Evolutionary conservation across 1,140 invertebrate genomes (phyloP), one percentile per base, ranked within the genome.

Genomic region (Lanistes nyassanus): DNA sequence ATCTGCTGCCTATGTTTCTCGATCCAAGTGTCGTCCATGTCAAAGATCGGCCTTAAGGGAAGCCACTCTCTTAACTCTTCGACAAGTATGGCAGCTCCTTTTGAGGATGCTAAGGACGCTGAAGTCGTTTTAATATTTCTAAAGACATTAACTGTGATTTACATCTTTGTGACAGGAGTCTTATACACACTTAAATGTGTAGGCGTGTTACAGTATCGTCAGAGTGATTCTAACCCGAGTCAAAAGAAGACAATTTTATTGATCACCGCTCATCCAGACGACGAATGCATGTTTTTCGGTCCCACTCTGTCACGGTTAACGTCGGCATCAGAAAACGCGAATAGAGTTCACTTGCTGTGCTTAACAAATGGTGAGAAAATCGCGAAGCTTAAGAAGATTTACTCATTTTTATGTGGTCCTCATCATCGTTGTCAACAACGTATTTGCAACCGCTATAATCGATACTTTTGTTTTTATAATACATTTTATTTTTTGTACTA

Each of bases 221-320:
- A 16, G 37, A n/a, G 36, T 9, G 19, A 21, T n/a, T 26, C 26
- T 23, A 7, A 6, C 0, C 7, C 47, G 37, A 39, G 3, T 16
- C 56, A 37, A 6, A 2, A 39, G 0, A 75, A 79, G 36, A 83
- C 83, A 74, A 91, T 97, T 53, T 88, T 98, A 26, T 86, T 99
- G 51, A 92, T 98, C 0, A 95, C 92, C 19, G 96, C 97, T 31
- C 98, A 99, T 91, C 98, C 98, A 13, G 97, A 98, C 89, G 90
- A 91, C 77, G 98, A 99, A 88, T 96, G 95, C 79, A 99, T 99
- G 97, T 99, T 99, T 89, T 99, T 99, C 89, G 96, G 95, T 0
- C 98, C 97, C 7, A 93, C 95, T 26, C 93, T 99, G 75, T 91
- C 95, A 13, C 76, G 92, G 91, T 86, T 91, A 93, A 29, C 67